Conservation (phyloP, 2,113 vertebrate genomes). For the Solenodon paradoxus region DNA sequence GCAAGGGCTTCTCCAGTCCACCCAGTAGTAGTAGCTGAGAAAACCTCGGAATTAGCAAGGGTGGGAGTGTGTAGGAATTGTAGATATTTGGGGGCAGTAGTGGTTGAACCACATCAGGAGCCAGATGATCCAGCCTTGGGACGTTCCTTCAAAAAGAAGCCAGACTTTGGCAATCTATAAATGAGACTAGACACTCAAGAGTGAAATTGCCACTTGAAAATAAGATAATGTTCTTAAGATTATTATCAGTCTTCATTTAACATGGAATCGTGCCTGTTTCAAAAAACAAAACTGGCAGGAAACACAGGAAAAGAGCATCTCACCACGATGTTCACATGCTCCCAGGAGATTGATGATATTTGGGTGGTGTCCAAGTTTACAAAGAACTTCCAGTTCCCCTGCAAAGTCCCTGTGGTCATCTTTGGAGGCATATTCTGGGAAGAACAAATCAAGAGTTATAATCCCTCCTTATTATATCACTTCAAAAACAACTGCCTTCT, state of each 20-base stretch:
- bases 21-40: not conserved
- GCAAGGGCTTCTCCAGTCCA: fast-evolving
- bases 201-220: not conserved
- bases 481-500: not conserved
- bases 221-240: not conserved
- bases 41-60: not conserved
- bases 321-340: constrained; percentile 92
- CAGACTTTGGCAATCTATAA: not conserved
- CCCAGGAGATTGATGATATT: constrained; percentile 94
- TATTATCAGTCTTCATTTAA: not conserved
- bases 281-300: not conserved
- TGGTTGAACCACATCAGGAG: not conserved
- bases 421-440: constrained; percentile 91
- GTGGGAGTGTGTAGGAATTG: fast-evolving
- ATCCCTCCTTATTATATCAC: not conserved
- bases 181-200: not conserved
- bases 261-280: not conserved
- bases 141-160: not conserved
- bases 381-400: constrained; percentile 92
- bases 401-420: constrained; percentile 93
- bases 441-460: constrained; percentile 49
- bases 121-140: not conserved
- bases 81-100: not conserved
- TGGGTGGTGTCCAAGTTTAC: constrained; percentile 91
- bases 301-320: constrained; percentile 42